Evolutionary conservation across 92 coral and sea anemone genomes (phyloP).

Genomic region (Actinernus sp.): DNA sequence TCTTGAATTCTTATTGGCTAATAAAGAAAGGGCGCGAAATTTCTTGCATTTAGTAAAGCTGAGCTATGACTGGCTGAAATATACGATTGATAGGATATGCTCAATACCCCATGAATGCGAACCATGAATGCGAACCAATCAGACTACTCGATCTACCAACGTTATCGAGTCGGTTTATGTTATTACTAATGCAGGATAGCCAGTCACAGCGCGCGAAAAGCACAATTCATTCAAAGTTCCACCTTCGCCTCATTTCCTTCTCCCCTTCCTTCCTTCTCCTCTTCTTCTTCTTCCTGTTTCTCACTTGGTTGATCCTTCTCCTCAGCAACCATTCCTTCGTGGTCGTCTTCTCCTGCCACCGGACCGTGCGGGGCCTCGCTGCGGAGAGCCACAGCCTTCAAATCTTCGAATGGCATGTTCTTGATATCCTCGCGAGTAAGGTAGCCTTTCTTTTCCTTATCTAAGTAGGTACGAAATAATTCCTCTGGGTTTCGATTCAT

Average conservation of each 20-base stretch:
- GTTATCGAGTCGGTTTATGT: too few relatives aligned
- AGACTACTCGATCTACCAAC: too few relatives aligned
- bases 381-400: constrained; percentile 71
- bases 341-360: constrained; percentile 46
- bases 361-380: constrained; percentile 93
- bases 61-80: too few relatives aligned
- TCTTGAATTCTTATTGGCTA: too few relatives aligned
- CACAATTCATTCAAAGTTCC: constrained; percentile 5
- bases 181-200: too few relatives aligned
- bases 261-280: constrained; percentile 11
- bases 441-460: constrained; percentile 55
- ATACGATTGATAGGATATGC: too few relatives aligned
- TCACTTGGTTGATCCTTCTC: not conserved
- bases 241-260: constrained; percentile 7
- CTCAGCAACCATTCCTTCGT: constrained; percentile 40
- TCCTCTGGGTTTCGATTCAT: constrained; percentile 49
- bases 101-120: too few relatives aligned
- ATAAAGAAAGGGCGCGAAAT: too few relatives aligned
- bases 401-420: constrained; percentile 69
- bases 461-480: constrained; percentile 68
- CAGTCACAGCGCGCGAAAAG: too few relatives aligned
- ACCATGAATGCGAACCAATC: too few relatives aligned
- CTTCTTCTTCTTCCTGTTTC: constrained; percentile 4
- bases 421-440: constrained; percentile 63
- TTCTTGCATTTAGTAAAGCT: too few relatives aligned